Conservation (phyloP, 2,888 invertebrate species). For the Zelleria hepariella region DNA sequence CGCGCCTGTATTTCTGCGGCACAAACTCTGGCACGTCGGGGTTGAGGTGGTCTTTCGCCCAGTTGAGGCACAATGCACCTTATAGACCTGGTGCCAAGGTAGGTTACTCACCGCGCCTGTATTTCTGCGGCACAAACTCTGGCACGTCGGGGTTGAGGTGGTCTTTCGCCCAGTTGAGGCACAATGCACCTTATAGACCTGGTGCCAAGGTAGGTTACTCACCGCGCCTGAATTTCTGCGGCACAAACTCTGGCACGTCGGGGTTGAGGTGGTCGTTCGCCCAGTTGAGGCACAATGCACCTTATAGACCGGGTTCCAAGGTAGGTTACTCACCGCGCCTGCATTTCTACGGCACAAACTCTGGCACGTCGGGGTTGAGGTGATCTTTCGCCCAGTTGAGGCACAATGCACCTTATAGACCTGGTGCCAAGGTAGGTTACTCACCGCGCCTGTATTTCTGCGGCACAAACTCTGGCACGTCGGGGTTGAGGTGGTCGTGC, state of each 20-base stretch:
- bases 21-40: constrained; percentile 91
- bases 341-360: constrained; percentile 78
- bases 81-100: no score
- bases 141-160: constrained; percentile 88
- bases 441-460: constrained; percentile 29
- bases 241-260: constrained; percentile 89
- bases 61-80: constrained; percentile 10
- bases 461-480: constrained; percentile 90
- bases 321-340: constrained; percentile 18
- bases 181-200: no score
- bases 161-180: constrained; percentile 43
- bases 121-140: constrained; percentile 80
- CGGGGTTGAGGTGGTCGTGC: constrained; percentile 81
- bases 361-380: constrained; percentile 89
- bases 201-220: no score
- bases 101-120: constrained; percentile 18
- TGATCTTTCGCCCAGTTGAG: constrained; percentile 54
- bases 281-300: constrained; percentile 14
- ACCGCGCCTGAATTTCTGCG: constrained; percentile 44
- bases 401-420: no score
- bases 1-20: constrained; percentile 56
- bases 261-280: constrained; percentile 80
- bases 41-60: constrained; percentile 76
- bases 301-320: no score
- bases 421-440: no score